A percentile compares a stretch with the other conserved stretches of the same genome.
Evolutionary conservation across 2,888 invertebrate species (phyloP).

Genomic region (Germaria angustata): DNA sequence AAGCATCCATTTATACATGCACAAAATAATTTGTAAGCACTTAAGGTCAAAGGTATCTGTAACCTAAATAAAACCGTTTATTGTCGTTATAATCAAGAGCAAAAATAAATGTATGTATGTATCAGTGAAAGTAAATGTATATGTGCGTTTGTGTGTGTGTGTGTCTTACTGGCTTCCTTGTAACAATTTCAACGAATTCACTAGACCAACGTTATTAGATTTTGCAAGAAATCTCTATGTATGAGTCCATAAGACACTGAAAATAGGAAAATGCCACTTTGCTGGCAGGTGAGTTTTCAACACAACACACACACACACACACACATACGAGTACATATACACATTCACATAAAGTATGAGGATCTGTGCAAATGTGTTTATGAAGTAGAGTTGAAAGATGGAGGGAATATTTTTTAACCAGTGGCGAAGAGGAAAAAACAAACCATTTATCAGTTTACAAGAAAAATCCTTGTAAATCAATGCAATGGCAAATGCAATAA

Average conservation of each 20-base stretch:
- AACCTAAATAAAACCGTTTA: conserved; percentile 51
- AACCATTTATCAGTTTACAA: conserved; percentile 69
- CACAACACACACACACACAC: not conserved
- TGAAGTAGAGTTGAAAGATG: conserved; percentile 40
- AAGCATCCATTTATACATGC: not conserved
- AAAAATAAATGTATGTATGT: conserved; percentile 1
- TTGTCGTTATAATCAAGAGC: conserved; percentile 51
- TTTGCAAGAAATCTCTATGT: too few relatives aligned
- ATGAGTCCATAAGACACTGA: not conserved
- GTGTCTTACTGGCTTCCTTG: conserved; percentile 5
- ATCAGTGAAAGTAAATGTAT: conserved; percentile 1
- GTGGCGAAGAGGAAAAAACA: conserved; percentile 67
- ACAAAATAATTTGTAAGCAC: conserved; percentile 1
- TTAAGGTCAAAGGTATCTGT: conserved; percentile 53
- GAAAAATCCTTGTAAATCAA: conserved; percentile 66
- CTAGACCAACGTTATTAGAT: conserved; percentile 49
- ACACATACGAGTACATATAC: too few relatives aligned
- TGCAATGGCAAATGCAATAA: conserved; percentile 57
- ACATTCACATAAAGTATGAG: not conserved
- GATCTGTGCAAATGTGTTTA: not conserved
- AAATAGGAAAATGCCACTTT: conserved; percentile 28
- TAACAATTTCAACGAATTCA: conserved; percentile 26
- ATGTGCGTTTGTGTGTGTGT: not conserved
- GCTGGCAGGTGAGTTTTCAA: conserved; percentile 29
- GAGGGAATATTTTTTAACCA: conserved; percentile 53